These are phyloP conservation scores for Porphyrio hochstetteri DNA, from an alignment of 2,113 vertebrate genomes.

Conservation along the genomic window DNA sequence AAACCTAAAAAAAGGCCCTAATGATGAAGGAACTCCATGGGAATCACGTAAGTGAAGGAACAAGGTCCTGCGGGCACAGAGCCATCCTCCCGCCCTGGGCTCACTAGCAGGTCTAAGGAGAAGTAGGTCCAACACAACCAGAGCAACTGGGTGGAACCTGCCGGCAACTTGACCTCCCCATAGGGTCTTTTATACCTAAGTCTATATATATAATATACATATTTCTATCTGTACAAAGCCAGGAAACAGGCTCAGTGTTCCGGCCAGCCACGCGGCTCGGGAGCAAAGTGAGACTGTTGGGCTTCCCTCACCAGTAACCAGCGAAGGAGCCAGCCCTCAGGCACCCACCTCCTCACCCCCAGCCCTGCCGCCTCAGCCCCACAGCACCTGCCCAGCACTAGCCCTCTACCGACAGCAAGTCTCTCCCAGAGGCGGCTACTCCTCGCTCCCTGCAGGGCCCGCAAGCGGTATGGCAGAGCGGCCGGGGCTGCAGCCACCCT, in stretches of 20 bases:
- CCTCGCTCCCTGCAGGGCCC: not conserved
- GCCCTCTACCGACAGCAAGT: no score
- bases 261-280: no score
- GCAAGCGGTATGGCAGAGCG: no score
- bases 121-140: no score
- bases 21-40: fast-evolving
- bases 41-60: fast-evolving
- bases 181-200: fast-evolving
- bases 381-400: not conserved
- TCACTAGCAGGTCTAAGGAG: fast-evolving
- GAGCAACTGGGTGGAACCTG: not conserved
- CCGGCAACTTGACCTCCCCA: fast-evolving
- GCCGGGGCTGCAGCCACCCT: fast-evolving
- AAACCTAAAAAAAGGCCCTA: not conserved
- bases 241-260: fast-evolving
- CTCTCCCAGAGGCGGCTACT: no score
- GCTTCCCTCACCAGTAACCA: not conserved
- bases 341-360: no score
- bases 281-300: fast-evolving
- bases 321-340: not conserved
- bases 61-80: fast-evolving
- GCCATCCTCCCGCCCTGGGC: not conserved
- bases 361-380: not conserved
- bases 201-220: not conserved
- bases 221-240: fast-evolving